Evolutionary conservation across 2,113 vertebrate genomes (phyloP), one percentile per base, ranked within the genome.

Genomic region (Aldabrachelys gigantea): DNA sequence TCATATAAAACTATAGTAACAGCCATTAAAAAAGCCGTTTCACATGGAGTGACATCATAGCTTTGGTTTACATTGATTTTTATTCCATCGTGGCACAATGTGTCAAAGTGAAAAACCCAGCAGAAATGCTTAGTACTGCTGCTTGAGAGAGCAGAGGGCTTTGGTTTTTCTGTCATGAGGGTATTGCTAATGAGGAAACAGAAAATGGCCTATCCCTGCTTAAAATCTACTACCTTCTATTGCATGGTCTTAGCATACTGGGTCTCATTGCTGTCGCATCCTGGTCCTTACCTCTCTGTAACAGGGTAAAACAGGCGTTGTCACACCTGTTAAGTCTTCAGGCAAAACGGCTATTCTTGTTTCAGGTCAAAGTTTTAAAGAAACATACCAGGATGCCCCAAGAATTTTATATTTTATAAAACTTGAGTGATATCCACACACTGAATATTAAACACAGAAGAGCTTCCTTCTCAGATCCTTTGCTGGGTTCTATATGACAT

Each of bases 1-100:
- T 38, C 16, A 57, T 85, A 0, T 10, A 53, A 24, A 1, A 6
- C 2, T 72, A 17, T 76, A 50, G 35, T 10, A 27, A 12, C 16
- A 85, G n/a, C 14, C n/a, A 12, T 47, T 76, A 47, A 69, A 86
- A 76, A 25, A 78, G 21, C 29, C 2, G 19, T 35, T 10, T 8
- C 52, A 38, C 5, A 38, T 47, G 75, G 52, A 56, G 29, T 19
- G 12, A 54, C 25, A 21, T 29, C n/a, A 41, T 38, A 35, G 16
- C 69, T 76, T 86, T 86, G 38, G 65, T 38, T 72, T 54, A 31
- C 19, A 54, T 13, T 54, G 65, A 44, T 44, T 29, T 47, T 13
- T 35, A 53, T 31, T 24, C 52, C 8, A 44, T 13, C 9, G 11
- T 87, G 52, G 27, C 53, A 56, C 44, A 78, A 76, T 10, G 19